Base-by-base conservation (phyloP, 2,113 vertebrate genomes). In the Chaetops frenatus region DNA sequence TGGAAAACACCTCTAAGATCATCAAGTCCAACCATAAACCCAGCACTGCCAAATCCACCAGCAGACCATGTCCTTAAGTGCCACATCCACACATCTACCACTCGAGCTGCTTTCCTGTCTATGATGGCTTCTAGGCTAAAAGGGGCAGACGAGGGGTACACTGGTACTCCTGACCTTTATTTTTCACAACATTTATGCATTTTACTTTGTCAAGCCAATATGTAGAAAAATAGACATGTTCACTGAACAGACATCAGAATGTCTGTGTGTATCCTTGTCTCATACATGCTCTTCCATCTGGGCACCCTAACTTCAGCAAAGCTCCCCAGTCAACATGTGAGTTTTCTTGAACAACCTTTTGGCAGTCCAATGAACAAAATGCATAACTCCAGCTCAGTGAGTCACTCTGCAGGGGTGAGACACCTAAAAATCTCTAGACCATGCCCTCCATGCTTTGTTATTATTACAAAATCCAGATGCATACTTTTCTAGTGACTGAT, bases 391-490 rank as follows among this genome's bases (percentile, higher is more conserved):
- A 81, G 53, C 74, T 90, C 67, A 53, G 45, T 87, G 66, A 87
- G 44, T 87, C 90, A 96, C 40, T 57, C 65, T 60, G 48, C 44
- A 7, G 4, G 61, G 57, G 20, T 47, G 27, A 87, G 48, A 91
- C 35, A 95, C 61, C n/a, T 48, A 84, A 84, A 74, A 84, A 51
- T 94, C 61, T 44, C 73, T 64, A 51, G 73, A 85, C 82, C 74
- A 92, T 25, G 0, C 88, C 78, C 88, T 82, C 28, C 3, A 22
- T 44, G n/a, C 53, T 93, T 95, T 92, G 74, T 72, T 95, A 90
- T 57, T 65, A 93, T 72, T 95, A 80, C 50, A 94, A 91, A 94
- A 96, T 82, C 33, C 78, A 94, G 77, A 93, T 86, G 53, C 78
- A 90, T 91, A 57, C 35, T 95, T 80, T 89, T 76, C 66, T 50